Percentiles rank a stretch among this genome's conserved stretches.
phyloP scores from a whole-genome alignment of 2,888 invertebrate genomes.

The Thyatira batis region DNA sequence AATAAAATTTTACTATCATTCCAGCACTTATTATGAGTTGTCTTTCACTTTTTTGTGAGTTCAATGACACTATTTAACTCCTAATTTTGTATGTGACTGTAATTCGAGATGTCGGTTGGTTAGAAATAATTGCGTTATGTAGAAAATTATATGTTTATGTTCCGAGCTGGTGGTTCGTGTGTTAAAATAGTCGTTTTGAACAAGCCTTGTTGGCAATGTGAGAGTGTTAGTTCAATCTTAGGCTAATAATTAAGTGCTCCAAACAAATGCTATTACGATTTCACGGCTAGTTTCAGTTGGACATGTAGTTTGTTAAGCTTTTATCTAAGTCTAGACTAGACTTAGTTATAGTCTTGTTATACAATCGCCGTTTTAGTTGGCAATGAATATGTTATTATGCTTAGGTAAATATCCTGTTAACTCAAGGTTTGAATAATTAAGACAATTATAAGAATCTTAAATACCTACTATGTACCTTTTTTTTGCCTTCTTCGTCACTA shows the following conservation, averaged over 20 bases:
- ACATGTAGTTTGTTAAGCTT: background rate
- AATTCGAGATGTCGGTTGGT: background rate
- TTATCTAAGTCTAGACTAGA: background rate
- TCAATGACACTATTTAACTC: background rate
- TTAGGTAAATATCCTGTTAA: too few relatives aligned
- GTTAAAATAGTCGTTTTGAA: background rate
- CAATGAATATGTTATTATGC: too few relatives aligned
- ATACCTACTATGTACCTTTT: too few relatives aligned
- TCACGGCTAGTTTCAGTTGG: background rate
- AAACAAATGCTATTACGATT: background rate
- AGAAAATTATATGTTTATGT: background rate
- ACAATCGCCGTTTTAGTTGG: too few relatives aligned
- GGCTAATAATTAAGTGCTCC: background rate
- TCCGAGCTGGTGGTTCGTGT: background rate
- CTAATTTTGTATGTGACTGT: background rate
- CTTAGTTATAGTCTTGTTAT: background rate
- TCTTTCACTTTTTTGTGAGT: background rate
- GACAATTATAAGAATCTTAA: too few relatives aligned
- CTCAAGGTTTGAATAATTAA: too few relatives aligned
- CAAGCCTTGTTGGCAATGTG: background rate
- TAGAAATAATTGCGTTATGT: background rate
- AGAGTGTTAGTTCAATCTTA: background rate
- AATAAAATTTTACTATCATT: background rate
- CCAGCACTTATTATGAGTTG: background rate
- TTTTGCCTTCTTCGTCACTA: too few relatives aligned